Evolutionary conservation across 1,140 invertebrate species (phyloP), one percentile per base, ranked within the genome.

Genomic region (Apis dorsata): DNA sequence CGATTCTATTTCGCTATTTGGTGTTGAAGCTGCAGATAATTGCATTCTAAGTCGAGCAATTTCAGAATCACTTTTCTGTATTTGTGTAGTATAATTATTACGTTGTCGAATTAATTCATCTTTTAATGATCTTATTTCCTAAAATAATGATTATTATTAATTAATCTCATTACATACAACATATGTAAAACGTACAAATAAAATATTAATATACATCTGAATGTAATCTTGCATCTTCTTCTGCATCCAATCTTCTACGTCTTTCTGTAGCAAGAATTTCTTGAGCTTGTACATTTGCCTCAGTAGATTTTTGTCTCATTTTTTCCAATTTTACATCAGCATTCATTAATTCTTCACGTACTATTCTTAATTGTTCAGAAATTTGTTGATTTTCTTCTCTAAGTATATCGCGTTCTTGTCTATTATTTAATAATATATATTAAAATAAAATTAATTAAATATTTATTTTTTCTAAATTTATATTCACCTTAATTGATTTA

Each of bases 1-100:
- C 13, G 95, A 94, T 92, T 97, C 97, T 82, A 97, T 89, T 94
- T 97, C 95, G 77, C 91, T 93, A 81, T 95, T 95, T 49, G 95
- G 95, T 1, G 94, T 95, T 13, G 94, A 93, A 83, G 94, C 93
- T 34, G 94, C 94, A 13, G 93, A 92, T 19, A 95, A 86, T 92
- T 96, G 96, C 86, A 94, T 94, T 79, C 95, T 93, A 24, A 97
- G 92, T 85, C 94, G 94, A 19, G 95, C 94, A 82, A 96, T 95
- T 91, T 96, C 96, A 17, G 91, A 87, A 84, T 96, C 95, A 81
- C 95, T 94, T 86, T 96, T 96, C 87, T 94, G 93, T 15, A 96
- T 88, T 89, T 95, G 93, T 44, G 91, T 86, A 75, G 95, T 93
- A 55, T 95, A 94, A 84, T 91, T 92, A 68, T 93, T 93, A 79